Conservation (phyloP, 2,797 vertebrate species). For the Phylloscopus collybita region DNA sequence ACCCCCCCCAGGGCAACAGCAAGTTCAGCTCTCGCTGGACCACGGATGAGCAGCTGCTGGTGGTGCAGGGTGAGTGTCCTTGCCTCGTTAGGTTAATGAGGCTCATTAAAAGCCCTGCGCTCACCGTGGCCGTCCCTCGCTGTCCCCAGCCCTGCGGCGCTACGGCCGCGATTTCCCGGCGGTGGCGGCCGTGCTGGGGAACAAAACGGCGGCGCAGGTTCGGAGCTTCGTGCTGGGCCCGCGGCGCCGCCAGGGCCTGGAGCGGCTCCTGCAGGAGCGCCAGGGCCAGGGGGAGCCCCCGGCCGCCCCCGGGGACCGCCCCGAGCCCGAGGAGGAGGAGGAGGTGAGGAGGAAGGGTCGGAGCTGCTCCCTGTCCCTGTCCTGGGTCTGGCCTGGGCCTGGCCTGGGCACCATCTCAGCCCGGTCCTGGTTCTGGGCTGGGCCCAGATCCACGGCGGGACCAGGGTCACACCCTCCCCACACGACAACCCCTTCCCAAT, state of each 20-base stretch:
- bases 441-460: not conserved
- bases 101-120: too few relatives aligned
- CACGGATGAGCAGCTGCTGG: slow-evolving; percentile 92
- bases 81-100: too few relatives aligned
- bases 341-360: not conserved
- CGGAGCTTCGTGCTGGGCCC: not conserved
- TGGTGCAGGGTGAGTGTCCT: slow-evolving; percentile 87
- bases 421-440: not conserved
- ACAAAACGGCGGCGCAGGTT: not conserved
- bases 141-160: not conserved
- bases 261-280: not conserved
- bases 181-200: not conserved
- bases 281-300: not conserved
- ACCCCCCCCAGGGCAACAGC: not conserved
- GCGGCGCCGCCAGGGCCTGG: not conserved
- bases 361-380: too few relatives aligned
- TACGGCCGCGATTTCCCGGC: not conserved
- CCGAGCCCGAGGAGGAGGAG: not conserved
- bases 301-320: not conserved
- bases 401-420: too few relatives aligned
- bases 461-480: not conserved
- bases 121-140: too few relatives aligned
- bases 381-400: too few relatives aligned
- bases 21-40: slow-evolving; percentile 95
- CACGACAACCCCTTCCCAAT: too few relatives aligned